Evolutionary conservation across 2,888 invertebrate species (phyloP), one percentile per base, ranked within the genome.

Genomic region (Melikaiella ostensackeni): DNA sequence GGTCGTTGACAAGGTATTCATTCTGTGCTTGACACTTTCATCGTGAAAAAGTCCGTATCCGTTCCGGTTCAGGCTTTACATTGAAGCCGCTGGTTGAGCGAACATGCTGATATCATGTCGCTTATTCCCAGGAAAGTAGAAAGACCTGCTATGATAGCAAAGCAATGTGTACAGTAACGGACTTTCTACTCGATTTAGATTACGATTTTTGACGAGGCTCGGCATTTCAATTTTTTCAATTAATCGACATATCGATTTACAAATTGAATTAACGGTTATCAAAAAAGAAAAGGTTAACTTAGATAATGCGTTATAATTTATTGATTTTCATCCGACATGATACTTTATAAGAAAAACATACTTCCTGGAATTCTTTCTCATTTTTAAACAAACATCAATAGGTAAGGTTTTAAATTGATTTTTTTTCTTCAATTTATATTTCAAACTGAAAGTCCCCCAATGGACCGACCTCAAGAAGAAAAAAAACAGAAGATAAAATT

Each of bases 21-120:
- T 79, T 77, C 78, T 80, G 80, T 78, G 64, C 77, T 79, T 75
- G 82, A 80, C 80, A 80, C 79, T 82, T 80, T 75, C 79, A 75
- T 74, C 73, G 76, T 78, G 74, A 82, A 78, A 78, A 78, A n/a
- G 24, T 13, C 24, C 24, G 13, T 24, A 11, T 57, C 11, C 13
- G 24, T 24, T 57, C 24, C 57, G 13, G 24, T 57, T 57, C 57
- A 24, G 57, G 6, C 24, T 24, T 21, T 57, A 24, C 24, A 24
- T 57, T 57, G 13, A 57, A 57, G 24, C 24, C 24, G 21, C 21
- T 57, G 13, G 24, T 57, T 57, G 5, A 57, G 5, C 21, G 24
- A 24, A 13, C 24, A 21, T 21, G 24, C 24, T 13, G 57, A 57
- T 57, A 57, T 24, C 13, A 57, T 24, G 24, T 24, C 24, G 57